Conservation (phyloP, 2,113 vertebrate species). For the Azemiops feae region DNA sequence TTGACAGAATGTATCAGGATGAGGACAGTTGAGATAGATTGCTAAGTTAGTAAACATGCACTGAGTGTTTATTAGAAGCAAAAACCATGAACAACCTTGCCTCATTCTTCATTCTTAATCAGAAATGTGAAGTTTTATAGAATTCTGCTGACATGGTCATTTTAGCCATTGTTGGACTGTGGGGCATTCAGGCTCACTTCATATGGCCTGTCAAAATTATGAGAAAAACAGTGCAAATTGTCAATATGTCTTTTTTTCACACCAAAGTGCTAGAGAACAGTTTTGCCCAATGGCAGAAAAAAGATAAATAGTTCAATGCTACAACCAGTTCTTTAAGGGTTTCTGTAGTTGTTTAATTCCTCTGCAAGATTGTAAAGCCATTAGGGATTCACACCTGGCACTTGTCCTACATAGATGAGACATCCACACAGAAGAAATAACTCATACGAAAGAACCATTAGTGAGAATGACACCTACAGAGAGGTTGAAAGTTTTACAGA, state of each 20-base stretch:
- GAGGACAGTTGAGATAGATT: background rate
- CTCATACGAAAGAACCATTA: background rate
- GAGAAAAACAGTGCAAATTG: slow-evolving; percentile 51
- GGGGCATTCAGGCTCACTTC: slow-evolving; percentile 49
- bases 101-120: background rate
- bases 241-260: slow-evolving; percentile 57
- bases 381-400: background rate
- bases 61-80: background rate
- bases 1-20: background rate
- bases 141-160: slow-evolving; percentile 49
- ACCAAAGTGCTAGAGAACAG: slow-evolving; percentile 35
- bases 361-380: background rate
- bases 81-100: background rate
- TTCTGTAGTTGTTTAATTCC: background rate
- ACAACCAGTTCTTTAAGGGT: background rate
- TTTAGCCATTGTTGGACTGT: slow-evolving; percentile 24
- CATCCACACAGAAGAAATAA: background rate
- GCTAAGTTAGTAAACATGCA: background rate
- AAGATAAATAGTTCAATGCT: slow-evolving; percentile 10
- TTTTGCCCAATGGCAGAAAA: slow-evolving; percentile 29
- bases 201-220: slow-evolving; percentile 50
- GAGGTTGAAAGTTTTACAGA: background rate
- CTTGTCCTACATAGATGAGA: background rate
- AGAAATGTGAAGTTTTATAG: slow-evolving; percentile 44
- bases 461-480: background rate